Evolutionary conservation across 2,113 vertebrate species (phyloP).

Genomic region (Polyodon spathula): DNA sequence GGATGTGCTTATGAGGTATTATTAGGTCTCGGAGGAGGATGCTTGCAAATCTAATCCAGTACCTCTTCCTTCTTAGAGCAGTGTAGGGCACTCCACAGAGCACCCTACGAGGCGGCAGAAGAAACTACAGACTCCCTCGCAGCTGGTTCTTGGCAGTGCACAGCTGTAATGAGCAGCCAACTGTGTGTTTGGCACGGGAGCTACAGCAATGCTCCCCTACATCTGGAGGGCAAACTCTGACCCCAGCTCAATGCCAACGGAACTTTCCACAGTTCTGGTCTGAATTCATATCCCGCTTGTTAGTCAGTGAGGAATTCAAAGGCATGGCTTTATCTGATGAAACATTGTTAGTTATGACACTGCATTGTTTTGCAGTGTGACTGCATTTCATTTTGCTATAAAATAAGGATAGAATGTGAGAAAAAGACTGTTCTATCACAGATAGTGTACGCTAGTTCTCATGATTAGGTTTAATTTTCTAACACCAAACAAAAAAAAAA

Average conservation of each 20-base stretch:
- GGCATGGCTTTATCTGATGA: too few relatives aligned
- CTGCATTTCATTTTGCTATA: too few relatives aligned
- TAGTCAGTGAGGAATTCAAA: too few relatives aligned
- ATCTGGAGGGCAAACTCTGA: neutral
- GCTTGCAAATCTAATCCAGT: slow-evolving; percentile 16
- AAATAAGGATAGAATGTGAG: too few relatives aligned
- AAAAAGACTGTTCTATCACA: too few relatives aligned
- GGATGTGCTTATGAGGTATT: slow-evolving; percentile 25
- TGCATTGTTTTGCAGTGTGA: too few relatives aligned
- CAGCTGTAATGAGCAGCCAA: neutral
- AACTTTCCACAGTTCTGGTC: neutral
- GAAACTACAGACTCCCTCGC: neutral
- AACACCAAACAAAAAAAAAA: too few relatives aligned
- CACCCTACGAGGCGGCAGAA: neutral
- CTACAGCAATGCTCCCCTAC: neutral
- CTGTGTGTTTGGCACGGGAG: neutral
- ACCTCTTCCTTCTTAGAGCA: slow-evolving; percentile 2
- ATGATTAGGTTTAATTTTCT: too few relatives aligned
- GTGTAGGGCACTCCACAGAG: neutral
- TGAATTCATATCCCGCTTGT: too few relatives aligned
- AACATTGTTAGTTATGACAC: too few relatives aligned
- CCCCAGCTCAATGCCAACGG: neutral
- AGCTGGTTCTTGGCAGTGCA: neutral
- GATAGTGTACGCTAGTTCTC: too few relatives aligned
- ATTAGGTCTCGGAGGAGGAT: slow-evolving; percentile 20